A percentile compares a stretch with the other conserved stretches of the same genome.
phyloP scores from a whole-genome alignment of 2,797 vertebrate genomes.

The Halcyon badia region DNA sequence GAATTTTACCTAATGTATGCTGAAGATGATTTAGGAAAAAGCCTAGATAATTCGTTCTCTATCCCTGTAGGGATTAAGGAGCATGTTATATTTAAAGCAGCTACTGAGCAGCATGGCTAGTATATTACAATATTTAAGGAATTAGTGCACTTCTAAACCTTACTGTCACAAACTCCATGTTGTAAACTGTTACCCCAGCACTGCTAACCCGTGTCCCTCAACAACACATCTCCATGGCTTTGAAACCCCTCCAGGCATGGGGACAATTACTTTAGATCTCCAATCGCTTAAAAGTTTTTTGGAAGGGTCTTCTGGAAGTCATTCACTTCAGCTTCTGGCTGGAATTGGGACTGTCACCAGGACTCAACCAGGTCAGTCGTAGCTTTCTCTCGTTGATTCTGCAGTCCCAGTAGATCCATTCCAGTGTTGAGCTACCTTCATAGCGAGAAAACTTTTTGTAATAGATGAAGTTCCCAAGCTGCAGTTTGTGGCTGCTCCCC shows the following conservation, averaged over 20 bases:
- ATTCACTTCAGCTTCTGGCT: constrained; percentile 20
- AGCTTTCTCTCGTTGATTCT: background rate
- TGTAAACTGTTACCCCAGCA: background rate
- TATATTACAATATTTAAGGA: background rate
- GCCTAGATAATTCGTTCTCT: background rate
- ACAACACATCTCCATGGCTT: background rate
- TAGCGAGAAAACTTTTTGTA: background rate
- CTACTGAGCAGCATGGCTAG: background rate
- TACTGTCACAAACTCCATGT: background rate
- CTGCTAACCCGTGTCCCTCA: background rate
- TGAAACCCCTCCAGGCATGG: background rate
- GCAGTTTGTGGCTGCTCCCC: background rate
- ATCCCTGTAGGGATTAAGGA: background rate
- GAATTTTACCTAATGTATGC: background rate
- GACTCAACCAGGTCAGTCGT: constrained; percentile 4
- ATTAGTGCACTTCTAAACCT: background rate
- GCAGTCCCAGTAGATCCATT: background rate
- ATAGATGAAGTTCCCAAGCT: background rate
- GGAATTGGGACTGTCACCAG: background rate
- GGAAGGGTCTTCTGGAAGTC: constrained; percentile 11
- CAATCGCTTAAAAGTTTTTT: background rate
- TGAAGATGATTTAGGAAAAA: background rate
- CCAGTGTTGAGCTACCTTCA: background rate
- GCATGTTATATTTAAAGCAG: background rate
- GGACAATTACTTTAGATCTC: background rate